Evolutionary conservation across 2,797 vertebrate genomes (phyloP), one percentile per base, ranked within the genome.

Genomic region (Steatocranus sp.): DNA sequence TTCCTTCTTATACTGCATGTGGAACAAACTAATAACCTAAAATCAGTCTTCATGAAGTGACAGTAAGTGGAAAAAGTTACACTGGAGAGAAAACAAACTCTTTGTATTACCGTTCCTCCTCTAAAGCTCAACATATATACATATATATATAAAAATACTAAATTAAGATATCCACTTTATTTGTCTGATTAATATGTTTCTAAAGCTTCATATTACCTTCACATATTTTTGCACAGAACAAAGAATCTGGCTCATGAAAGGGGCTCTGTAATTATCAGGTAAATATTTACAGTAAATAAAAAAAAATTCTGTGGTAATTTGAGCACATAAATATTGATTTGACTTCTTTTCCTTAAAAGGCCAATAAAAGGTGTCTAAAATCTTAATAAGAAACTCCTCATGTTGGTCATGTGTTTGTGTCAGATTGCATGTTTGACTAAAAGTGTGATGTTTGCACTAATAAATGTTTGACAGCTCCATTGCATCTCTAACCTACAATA

Each of bases 321-420:
- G n/a, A n/a, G n/a, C n/a, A n/a, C n/a, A n/a, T 61, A n/a, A 20
- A 38, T 63, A 2, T 14, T 38, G 3, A 36, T 63, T 38, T 38
- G 3, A 15, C 51, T 54, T 25, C 20, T 53, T 53, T 27, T 54
- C 12, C 7, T 27, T 8, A 54, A 54, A 54, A 27, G 7, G 7
- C 23, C 0, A 5, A 30, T 30, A 56, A 56, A 56, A 32, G 15
- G 51, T 53, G 7, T 25, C 12, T 53, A 53, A 53, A 53, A 53
- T 0, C 25, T 17, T 27, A 17, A 54, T 17, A 5, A 2, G 14
- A 54, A 27, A 54, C 12, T 6, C 5, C 0, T 54, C 14, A 0
- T 30, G 5, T 56, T 32, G 54, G 27, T 56, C 54, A 30, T 32
- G 54, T 56, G 15, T 56, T 56, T 32, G 27, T 3, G 27, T 56